These are phyloP conservation scores for Lasioglossum morio DNA, from an alignment of 2,888 invertebrate genomes.

Conservation along the genomic window DNA sequence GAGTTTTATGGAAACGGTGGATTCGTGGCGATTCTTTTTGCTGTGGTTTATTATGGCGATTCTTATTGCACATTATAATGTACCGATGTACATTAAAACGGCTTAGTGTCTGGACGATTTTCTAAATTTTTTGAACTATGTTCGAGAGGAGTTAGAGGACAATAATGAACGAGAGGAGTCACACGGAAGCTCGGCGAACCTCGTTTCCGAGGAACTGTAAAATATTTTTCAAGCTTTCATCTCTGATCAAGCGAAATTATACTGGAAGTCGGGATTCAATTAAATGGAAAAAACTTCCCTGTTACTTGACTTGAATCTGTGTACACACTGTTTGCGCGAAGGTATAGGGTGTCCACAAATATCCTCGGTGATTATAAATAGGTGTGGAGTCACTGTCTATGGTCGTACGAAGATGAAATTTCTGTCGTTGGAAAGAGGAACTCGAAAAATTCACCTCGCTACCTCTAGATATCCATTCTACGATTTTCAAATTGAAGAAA, in stretches of 20 bases:
- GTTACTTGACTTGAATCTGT: not conserved
- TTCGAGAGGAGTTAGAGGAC: not conserved
- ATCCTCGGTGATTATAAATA: slow-evolving; percentile 1
- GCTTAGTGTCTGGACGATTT: not conserved
- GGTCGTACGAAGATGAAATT: slow-evolving; percentile 2
- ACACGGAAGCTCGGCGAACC: not conserved
- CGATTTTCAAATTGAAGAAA: not conserved
- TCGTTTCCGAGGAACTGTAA: not conserved
- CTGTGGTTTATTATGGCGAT: too few species aligned
- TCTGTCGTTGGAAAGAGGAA: not conserved
- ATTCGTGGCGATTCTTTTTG: not conserved
- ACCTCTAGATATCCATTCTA: not conserved
- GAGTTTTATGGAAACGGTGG: not conserved
- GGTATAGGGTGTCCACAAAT: not conserved
- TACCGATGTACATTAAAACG: too few species aligned
- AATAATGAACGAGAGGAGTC: too few species aligned
- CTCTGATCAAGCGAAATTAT: not conserved
- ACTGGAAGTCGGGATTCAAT: not conserved
- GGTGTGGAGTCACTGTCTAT: not conserved
- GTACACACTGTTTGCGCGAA: not conserved
- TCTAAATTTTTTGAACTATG: not conserved
- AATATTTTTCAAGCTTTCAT: not conserved
- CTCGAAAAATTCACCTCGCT: not conserved
- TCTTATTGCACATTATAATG: too few species aligned
- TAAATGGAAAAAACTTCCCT: not conserved